phyloP scores from a whole-genome alignment of 92 coral and sea anemone species.

The Siderastrea radians region DNA sequence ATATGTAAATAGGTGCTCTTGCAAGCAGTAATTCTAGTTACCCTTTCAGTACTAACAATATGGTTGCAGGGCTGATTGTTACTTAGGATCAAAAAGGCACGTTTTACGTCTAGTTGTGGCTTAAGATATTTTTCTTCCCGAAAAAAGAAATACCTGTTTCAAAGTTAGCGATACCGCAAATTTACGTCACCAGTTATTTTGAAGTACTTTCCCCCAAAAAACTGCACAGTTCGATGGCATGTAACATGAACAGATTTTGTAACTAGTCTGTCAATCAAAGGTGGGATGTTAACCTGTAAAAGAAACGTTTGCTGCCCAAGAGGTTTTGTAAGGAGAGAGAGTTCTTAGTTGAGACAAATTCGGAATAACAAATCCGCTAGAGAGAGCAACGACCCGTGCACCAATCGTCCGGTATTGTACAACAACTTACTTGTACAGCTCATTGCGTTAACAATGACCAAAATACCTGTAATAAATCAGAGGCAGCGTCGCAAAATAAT shows the following conservation, averaged over 20 bases:
- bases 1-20: constrained; percentile 21
- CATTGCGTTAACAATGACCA: neutral
- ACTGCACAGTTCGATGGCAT: no score
- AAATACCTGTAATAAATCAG: neutral
- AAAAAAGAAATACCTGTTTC: neutral
- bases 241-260: no score
- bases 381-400: neutral
- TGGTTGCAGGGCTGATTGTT: neutral
- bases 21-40: constrained; percentile 14
- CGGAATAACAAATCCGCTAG: neutral
- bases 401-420: neutral
- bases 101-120: no score
- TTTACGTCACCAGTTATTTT: neutral
- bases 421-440: constrained; percentile 2
- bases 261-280: no score
- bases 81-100: neutral
- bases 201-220: neutral
- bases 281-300: no score
- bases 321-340: no score
- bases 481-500: neutral
- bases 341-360: no score
- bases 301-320: no score
- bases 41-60: neutral
- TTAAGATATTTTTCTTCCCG: no score
- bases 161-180: neutral